Conservation (phyloP, 2,888 invertebrate genomes). For the Spodoptera exigua region DNA sequence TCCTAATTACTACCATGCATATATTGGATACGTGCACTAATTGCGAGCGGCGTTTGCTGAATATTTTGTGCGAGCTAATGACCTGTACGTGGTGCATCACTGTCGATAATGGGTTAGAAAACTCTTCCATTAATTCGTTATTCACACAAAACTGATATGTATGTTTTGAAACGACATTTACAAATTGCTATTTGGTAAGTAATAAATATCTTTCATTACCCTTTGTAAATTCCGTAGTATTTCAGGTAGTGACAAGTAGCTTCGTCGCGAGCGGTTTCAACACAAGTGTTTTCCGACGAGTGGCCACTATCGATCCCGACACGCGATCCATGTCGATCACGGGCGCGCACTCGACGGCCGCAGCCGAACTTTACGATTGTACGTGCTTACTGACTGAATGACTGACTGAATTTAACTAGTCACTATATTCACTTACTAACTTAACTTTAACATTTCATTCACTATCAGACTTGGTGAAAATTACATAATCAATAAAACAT, state of each 20-base stretch:
- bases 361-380: conserved; percentile 24
- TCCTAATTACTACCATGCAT: conserved; percentile 25
- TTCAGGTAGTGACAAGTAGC: conserved; percentile 15
- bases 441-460: no score
- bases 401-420: conserved; percentile 4
- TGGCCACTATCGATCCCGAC: conserved; percentile 30
- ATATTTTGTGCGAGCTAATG: conserved; percentile 10
- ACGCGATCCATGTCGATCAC: conserved; percentile 41
- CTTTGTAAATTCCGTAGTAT: conserved; percentile 27
- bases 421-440: neutral
- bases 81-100: no score
- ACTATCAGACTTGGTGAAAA: no score
- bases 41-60: conserved; percentile 11
- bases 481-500: no score
- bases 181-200: no score
- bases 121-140: no score
- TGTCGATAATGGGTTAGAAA: no score
- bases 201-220: conserved; percentile 18
- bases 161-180: no score
- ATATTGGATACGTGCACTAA: conserved; percentile 29
- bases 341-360: neutral
- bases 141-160: no score
- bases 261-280: conserved; percentile 32
- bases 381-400: conserved; percentile 16
- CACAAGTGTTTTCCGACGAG: conserved; percentile 32